Evolutionary conservation across 2,113 vertebrate genomes (phyloP).

Genomic region (Corythaeola cristata): DNA sequence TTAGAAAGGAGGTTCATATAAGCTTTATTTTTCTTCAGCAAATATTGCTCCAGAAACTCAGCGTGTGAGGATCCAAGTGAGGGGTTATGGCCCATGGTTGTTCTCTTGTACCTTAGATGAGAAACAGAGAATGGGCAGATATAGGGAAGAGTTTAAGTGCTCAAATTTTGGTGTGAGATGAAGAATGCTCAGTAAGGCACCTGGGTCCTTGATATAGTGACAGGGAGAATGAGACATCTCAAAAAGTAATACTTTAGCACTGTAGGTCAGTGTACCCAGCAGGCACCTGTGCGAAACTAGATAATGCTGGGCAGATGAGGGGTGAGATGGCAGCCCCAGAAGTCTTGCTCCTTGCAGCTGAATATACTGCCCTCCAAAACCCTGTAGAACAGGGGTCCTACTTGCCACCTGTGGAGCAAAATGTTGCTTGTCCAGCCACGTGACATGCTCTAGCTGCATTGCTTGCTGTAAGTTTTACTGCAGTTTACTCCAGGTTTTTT

Average conservation of each 20-base stretch:
- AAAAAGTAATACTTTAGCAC: not conserved
- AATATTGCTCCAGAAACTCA: not conserved
- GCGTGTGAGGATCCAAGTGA: not conserved
- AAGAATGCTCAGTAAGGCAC: not conserved
- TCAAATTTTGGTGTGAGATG: rapidly evolving
- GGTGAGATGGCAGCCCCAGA: not conserved
- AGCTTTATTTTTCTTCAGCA: not conserved
- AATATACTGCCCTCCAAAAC: not conserved
- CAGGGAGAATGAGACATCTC: not conserved
- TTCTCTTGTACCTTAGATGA: not conserved
- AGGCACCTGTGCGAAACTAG: not conserved
- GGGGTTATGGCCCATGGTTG: not conserved
- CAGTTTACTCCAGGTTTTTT: not conserved
- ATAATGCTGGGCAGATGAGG: rapidly evolving
- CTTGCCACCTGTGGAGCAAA: not conserved
- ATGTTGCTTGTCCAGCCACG: rapidly evolving
- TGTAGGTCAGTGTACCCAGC: not conserved
- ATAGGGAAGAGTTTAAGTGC: not conserved
- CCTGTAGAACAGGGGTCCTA: not conserved
- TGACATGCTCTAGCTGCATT: not conserved
- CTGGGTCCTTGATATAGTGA: not conserved
- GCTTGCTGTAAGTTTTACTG: not conserved
- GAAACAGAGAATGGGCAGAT: not conserved
- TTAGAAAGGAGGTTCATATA: not conserved
- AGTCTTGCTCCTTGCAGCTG: not conserved